Conservation (phyloP, 2,797 vertebrate genomes). For the Gastrophryne carolinensis region DNA sequence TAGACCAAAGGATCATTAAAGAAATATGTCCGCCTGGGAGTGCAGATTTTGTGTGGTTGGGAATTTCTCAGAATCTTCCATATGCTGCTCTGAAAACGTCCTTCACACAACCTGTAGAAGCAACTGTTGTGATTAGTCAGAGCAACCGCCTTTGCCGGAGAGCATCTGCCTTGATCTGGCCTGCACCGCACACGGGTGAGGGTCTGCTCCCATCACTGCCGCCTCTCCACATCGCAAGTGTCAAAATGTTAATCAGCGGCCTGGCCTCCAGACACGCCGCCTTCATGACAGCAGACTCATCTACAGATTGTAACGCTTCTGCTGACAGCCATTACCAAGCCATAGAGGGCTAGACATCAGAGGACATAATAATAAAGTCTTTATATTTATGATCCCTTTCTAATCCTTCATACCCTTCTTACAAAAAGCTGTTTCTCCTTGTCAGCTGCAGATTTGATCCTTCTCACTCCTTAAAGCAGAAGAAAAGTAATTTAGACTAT, state of each 20-base stretch:
- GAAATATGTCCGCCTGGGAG: neutral
- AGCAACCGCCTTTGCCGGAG: slow-evolving; percentile 29
- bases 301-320: slow-evolving; percentile 13
- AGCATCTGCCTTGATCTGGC: slow-evolving; percentile 39
- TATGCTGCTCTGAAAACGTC: slow-evolving; percentile 43
- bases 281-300: slow-evolving; percentile 20
- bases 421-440: too few relatives aligned
- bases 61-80: slow-evolving; percentile 24
- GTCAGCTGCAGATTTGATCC: too few relatives aligned
- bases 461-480: too few relatives aligned
- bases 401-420: too few relatives aligned
- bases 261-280: neutral
- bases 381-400: too few relatives aligned
- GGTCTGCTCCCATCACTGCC: slow-evolving; percentile 16
- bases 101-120: slow-evolving; percentile 47
- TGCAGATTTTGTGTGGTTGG: slow-evolving; percentile 44
- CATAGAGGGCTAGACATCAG: too few relatives aligned
- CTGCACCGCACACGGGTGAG: slow-evolving; percentile 30
- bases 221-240: slow-evolving; percentile 40
- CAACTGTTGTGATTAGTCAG: slow-evolving; percentile 46
- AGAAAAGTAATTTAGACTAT: too few relatives aligned
- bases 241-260: slow-evolving; percentile 35
- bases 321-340: slow-evolving; percentile 1
- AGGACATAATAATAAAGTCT: too few relatives aligned
- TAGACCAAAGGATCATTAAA: neutral